Base-by-base conservation (phyloP, 92 coral and sea anemone species). In the Epizoanthus scotinus region DNA sequence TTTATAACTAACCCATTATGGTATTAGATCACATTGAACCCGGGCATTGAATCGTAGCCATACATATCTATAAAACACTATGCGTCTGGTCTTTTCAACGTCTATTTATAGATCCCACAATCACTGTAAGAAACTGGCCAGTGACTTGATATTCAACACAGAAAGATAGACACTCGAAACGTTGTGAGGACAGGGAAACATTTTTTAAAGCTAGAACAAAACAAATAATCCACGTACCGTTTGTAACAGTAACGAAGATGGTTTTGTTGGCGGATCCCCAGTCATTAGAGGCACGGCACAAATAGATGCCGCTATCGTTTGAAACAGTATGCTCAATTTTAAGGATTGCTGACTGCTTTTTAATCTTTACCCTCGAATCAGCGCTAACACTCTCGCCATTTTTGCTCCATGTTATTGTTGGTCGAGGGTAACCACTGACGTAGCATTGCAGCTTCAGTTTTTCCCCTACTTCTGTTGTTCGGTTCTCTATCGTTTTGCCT, bases 351-450 rank as follows among this genome's bases (percentile, higher is more conserved):
- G 73, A 68, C 9, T 29, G 52, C 55, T 31, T 36, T 44, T 24
- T 25, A 68, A 68, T 68, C 73, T 42, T 68, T 68, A 68, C n/a
- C 55, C 73, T 53, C 47, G 53, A 68, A 34, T 68, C 56, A n/a
- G 56, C 15, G 20, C 22, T 29, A 6, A 68, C 9, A 15, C 29
- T 53, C 54, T 42, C 24, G 52, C 56, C 56, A 53, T 68, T 68
- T 68, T 40, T 68, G 17, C 28, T 40, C 73, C 73, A 68, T 25
- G 73, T 42, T 28, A 68, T 17, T 14, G 73, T 34, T 25, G 73
- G 73, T 6, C 28, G 55, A 68, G 73, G 73, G 42, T 21, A 36
- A 2, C 73, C 73, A 1, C 19, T 44, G 54, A 68, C 73, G 54
- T 68, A 26, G 44, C 73, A 68, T 68, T 56, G 73, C 25, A 68